Evolutionary conservation across 2,113 vertebrate genomes (phyloP).

Genomic region (Morone saxatilis): DNA sequence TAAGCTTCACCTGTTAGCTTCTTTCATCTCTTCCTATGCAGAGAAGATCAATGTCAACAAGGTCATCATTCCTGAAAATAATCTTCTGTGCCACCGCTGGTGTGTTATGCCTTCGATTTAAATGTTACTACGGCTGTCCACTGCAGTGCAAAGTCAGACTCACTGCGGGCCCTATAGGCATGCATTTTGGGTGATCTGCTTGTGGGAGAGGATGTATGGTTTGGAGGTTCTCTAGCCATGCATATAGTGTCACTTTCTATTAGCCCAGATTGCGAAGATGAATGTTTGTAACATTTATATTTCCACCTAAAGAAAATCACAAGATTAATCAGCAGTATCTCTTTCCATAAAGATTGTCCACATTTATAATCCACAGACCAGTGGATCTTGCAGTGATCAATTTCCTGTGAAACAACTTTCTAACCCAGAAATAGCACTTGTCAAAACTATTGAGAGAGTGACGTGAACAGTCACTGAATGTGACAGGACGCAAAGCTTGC

Average conservation of each 20-base stretch:
- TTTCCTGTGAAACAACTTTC: not conserved
- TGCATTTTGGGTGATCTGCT: not conserved
- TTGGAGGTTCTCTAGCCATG: too few relatives aligned
- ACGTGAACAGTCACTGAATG: not conserved
- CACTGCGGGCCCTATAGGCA: not conserved
- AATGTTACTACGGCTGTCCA: slow-evolving; percentile 7
- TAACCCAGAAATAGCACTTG: not conserved
- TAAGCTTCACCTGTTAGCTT: slow-evolving; percentile 66
- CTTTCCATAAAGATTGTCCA: not conserved
- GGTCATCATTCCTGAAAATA: slow-evolving; percentile 64
- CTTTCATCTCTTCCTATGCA: slow-evolving; percentile 61
- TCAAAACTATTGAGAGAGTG: not conserved
- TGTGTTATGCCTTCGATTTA: slow-evolving; percentile 9
- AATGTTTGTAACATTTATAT: not conserved
- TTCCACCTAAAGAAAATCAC: not conserved
- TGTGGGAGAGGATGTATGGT: not conserved
- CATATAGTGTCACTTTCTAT: not conserved
- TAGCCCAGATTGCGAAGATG: not conserved
- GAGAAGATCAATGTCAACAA: slow-evolving; percentile 70
- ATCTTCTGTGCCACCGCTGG: slow-evolving; percentile 24
- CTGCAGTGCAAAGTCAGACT: slow-evolving; percentile 7
- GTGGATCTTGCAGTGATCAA: not conserved
- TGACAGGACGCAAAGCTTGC: not conserved
- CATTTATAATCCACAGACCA: not conserved
- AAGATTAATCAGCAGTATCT: not conserved